Percentiles rank a stretch among this genome's conserved stretches.
Conservation (phyloP, 2,797 vertebrate species). For the Geotrypetes seraphini region DNA sequence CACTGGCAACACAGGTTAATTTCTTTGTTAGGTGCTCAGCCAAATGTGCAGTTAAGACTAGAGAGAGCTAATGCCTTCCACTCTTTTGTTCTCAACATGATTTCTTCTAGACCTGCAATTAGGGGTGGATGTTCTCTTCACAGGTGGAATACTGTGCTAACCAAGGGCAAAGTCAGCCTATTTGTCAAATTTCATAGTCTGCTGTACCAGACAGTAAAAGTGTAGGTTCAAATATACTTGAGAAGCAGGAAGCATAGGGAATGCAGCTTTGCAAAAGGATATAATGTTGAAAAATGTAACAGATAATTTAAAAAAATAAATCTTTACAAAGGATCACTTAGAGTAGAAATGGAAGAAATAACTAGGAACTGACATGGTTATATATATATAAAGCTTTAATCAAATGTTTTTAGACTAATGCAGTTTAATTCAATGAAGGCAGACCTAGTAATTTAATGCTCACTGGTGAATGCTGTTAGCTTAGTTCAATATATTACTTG, state of each 20-base stretch:
- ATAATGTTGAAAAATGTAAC: no score
- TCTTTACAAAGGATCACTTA: no score
- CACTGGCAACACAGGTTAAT: constrained; percentile 38
- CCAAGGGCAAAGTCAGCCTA: constrained; percentile 29
- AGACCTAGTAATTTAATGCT: no score
- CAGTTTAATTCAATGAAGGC: no score
- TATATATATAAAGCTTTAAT: no score
- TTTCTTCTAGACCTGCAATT: constrained; percentile 44
- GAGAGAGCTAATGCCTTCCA: constrained; percentile 45
- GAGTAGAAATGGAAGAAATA: no score
- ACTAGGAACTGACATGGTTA: no score
- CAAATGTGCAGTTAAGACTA: constrained; percentile 36
- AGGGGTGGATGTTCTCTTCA: constrained; percentile 38
- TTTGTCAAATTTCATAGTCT: constrained; percentile 34
- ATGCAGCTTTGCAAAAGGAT: no score
- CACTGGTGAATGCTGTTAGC: no score
- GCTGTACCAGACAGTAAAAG: constrained; percentile 24
- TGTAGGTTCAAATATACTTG: not conserved
- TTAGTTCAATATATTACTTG: no score
- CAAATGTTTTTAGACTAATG: no score
- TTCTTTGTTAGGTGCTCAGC: constrained; percentile 39
- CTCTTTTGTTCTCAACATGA: constrained; percentile 29
- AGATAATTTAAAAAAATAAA: no score
- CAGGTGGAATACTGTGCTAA: not conserved
- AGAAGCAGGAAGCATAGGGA: not conserved